phyloP scores from a whole-genome alignment of 2,113 vertebrate species.

The Hippocampus zosterae region DNA sequence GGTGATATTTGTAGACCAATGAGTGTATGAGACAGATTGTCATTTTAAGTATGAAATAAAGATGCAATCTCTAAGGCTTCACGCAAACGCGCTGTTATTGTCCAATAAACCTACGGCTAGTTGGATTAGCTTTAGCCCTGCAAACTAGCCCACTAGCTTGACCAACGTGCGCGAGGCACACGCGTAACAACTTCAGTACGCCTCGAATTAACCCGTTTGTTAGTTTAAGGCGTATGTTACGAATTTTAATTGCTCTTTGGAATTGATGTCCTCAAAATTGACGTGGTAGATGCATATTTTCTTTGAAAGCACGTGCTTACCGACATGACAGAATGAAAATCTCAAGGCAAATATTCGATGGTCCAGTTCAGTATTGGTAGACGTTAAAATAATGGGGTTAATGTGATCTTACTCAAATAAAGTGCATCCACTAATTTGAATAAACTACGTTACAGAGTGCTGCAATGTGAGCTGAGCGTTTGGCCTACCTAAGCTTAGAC shows the following conservation, averaged over 20 bases:
- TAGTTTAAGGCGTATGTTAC: not conserved
- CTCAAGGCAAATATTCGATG: not conserved
- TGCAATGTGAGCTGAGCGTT: constrained; percentile 1
- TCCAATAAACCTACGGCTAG: constrained; percentile 17
- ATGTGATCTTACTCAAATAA: not conserved
- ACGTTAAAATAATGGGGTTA: not conserved
- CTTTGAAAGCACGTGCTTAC: constrained; percentile 52
- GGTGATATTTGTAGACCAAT: not conserved
- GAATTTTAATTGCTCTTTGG: not conserved
- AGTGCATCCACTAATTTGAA: not conserved
- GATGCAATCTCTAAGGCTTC: not conserved
- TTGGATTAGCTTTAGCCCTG: constrained; percentile 41
- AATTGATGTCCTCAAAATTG: not conserved
- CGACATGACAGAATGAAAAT: constrained; percentile 18
- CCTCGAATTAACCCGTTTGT: not conserved
- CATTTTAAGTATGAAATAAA: not conserved
- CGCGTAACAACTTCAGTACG: constrained; percentile 23
- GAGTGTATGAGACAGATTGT: not conserved
- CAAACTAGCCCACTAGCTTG: constrained; percentile 48
- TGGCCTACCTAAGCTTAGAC: not conserved
- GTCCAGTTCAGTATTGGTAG: too few relatives aligned
- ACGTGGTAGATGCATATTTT: not conserved
- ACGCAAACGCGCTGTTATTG: constrained; percentile 45
- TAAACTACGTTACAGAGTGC: constrained; percentile 6
- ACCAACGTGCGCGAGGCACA: constrained; percentile 53